Conservation (phyloP, 2,888 invertebrate species). For the Phyllotreta striolata region DNA sequence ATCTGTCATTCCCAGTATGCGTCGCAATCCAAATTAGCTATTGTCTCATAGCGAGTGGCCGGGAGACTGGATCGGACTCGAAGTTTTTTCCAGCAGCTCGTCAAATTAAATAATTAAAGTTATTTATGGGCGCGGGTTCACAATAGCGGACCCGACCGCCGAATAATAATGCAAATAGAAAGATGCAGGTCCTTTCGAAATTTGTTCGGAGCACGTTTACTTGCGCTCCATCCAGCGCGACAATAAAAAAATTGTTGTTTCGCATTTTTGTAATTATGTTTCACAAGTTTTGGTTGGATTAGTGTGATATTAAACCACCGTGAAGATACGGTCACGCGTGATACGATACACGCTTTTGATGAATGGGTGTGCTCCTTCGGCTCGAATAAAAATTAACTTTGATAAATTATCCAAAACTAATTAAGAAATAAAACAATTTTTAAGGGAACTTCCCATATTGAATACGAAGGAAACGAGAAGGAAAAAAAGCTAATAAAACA, state of each 20-base stretch:
- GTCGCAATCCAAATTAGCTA: conserved; percentile 44
- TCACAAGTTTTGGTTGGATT: background rate
- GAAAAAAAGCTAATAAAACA: conserved; percentile 30
- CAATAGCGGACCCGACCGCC: conserved; percentile 25
- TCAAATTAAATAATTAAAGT: conserved; percentile 44
- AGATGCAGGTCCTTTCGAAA: background rate
- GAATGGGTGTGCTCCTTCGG: conserved; percentile 4
- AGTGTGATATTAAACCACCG: background rate
- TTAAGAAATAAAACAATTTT: conserved; percentile 36
- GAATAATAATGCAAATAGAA: conserved; percentile 19
- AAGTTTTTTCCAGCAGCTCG: conserved; percentile 32
- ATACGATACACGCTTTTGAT: conserved; percentile 1
- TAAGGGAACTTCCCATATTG: conserved; percentile 32
- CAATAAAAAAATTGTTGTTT: background rate
- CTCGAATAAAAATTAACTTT: conserved; percentile 31
- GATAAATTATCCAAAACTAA: conserved; percentile 38
- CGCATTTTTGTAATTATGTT: too few relatives aligned
- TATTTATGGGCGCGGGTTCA: conserved; percentile 32
- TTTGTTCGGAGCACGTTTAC: too few relatives aligned
- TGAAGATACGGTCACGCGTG: background rate
- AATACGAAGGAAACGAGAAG: conserved; percentile 25
- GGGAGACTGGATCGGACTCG: conserved; percentile 33
- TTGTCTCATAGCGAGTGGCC: conserved; percentile 41
- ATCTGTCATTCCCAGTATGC: conserved; percentile 44
- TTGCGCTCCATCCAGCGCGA: background rate